Base-by-base conservation (phyloP, 2,113 vertebrate species). In the Rhabdornis inornatus region DNA sequence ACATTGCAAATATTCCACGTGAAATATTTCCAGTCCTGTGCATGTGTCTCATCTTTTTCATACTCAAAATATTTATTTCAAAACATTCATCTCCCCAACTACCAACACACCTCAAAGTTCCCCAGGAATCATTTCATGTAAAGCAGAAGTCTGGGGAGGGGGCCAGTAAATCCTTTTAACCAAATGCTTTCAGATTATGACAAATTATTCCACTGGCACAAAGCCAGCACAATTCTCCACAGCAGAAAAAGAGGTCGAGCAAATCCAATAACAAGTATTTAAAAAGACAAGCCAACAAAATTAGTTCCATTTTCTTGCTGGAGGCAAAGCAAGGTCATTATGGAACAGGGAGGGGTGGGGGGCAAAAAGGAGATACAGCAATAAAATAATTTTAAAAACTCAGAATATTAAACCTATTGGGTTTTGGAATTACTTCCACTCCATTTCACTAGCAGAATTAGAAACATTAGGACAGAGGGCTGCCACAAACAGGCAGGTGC, bases 401-500 rank as follows among this genome's bases (percentile, higher is more conserved):
- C 25, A 31, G 42, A 81, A 95, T 56, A 95, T 93, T 76, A 89
- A 90, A 95, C 71, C 83, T 96, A 96, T 93, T 94, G 95, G 15
- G 70, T 94, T 96, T 92, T 74, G n/a, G 49, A 90, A 97, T 98
- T 96, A 96, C 69, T 85, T 87, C 90, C 97, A 97, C 94, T 93
- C 94, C 96, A 97, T 98, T 98, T 98, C 95, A 94, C 69, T 6
- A 7, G 94, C 90, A 98, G 96, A 98, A 98, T 97, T 83, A 83
- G 76, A 96, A 92, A 72, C 39, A 33, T 94, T 72, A 94, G 93
- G 94, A 89, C 95, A 96, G 95, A 77, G 1, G 61, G 37, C 83
- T 76, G 91, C 96, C 86, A 92, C 89, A 96, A 94, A 94, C 83
- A 68, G 55, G 93, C 79, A 66, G 86, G 85, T 95, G 97, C 97